phyloP scores from a whole-genome alignment of 2,888 invertebrate species.

The Elmis aenea region DNA sequence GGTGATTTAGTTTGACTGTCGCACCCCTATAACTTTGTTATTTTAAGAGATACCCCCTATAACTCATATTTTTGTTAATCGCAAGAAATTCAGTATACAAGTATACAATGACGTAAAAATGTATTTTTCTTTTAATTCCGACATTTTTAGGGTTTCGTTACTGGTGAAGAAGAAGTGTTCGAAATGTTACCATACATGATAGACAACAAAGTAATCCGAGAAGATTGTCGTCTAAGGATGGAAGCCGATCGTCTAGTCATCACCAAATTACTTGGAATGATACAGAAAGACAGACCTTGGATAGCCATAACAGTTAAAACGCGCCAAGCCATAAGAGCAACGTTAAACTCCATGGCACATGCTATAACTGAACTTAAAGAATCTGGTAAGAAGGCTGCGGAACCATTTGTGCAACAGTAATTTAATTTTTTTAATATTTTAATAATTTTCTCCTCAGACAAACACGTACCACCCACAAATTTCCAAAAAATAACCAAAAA shows the following conservation, averaged over 20 bases:
- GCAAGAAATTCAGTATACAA: too few relatives aligned
- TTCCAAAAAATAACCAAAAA: too few relatives aligned
- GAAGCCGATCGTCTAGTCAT: constrained; percentile 44
- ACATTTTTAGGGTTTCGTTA: constrained; percentile 56
- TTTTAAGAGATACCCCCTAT: too few relatives aligned
- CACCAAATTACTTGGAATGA: constrained; percentile 49
- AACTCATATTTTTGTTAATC: too few relatives aligned
- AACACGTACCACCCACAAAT: background rate
- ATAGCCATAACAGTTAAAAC: constrained; percentile 63
- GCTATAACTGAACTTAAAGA: constrained; percentile 53
- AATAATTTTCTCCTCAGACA: constrained; percentile 1
- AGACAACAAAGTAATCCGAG: constrained; percentile 39
- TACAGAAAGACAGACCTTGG: constrained; percentile 56
- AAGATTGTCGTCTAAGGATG: constrained; percentile 16
- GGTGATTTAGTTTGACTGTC: too few relatives aligned
- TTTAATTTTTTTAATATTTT: background rate
- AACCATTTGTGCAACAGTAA: too few relatives aligned
- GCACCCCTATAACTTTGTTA: too few relatives aligned
- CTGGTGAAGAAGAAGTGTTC: constrained; percentile 57
- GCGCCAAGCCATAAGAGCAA: constrained; percentile 56
- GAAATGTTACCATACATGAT: constrained; percentile 51
- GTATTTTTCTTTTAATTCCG: too few relatives aligned
- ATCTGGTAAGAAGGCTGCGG: constrained; percentile 49
- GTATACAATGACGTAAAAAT: too few relatives aligned
- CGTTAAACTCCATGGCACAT: constrained; percentile 55